Evolutionary conservation across 2,888 invertebrate genomes (phyloP), one percentile per base, ranked within the genome.

Genomic region (Theretra japonica): DNA sequence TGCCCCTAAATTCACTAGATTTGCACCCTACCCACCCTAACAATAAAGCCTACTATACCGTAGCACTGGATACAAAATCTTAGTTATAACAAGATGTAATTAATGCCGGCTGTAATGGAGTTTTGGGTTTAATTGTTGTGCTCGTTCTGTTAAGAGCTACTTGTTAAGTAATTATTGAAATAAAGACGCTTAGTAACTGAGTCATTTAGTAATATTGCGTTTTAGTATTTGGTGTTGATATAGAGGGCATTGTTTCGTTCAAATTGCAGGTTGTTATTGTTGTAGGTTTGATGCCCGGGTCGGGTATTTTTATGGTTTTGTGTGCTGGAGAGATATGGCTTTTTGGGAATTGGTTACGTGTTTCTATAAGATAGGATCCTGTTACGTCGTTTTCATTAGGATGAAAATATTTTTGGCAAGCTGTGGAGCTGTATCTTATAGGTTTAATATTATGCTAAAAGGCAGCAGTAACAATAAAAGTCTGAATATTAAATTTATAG

Each of bases 111-210:
- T 65, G 48, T 65, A 65, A 65, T 65, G 65, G 65, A 65, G 65
- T 65, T 65, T 65, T 65, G 65, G 65, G 65, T 65, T 65, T 65
- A 65, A 65, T 65, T 65, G 65, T 65, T 65, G 41, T 65, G 48
- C 65, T 65, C 65, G 33, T 62, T 53, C 65, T 62, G 48, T 65
- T 65, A 65, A 65, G 62, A 15, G 41, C 41, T 23, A 48, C 65
- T 65, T 65, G 65, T 65, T 65, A 48, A 48, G 65, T 65, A 19
- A 65, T 65, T 65, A 65, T 65, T 65, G 48, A 65, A 41, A 65
- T 65, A 65, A 21, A 48, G 33, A 48, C 41, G 65, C 48, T 65
- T 65, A 48, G 23, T 41, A 65, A 62, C 41, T 23, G 53, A 53
- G 23, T 48, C 21, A 65, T 23, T 65, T 41, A 48, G 48, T 65